phyloP scores from a whole-genome alignment of 2,113 vertebrate genomes.

The Otolemur garnettii region DNA sequence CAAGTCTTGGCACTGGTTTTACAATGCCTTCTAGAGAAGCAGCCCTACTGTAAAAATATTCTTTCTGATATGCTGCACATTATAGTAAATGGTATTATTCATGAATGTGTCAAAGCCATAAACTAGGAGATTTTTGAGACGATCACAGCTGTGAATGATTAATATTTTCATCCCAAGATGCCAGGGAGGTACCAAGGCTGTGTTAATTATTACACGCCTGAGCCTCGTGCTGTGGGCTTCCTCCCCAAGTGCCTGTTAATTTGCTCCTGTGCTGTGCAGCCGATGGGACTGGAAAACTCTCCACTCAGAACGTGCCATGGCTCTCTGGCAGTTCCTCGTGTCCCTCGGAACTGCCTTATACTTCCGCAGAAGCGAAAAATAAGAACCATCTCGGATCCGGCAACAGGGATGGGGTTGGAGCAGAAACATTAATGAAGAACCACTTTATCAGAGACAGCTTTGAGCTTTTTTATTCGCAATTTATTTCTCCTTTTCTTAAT shows the following conservation, averaged over 20 bases:
- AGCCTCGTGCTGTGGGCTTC: conserved; percentile 2
- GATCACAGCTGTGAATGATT: conserved; percentile 81
- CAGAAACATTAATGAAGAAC: background rate
- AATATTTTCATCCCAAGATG: conserved; percentile 79
- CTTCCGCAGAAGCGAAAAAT: background rate
- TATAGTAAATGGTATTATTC: conserved; percentile 77
- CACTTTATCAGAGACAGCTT: background rate
- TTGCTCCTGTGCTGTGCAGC: conserved; percentile 50
- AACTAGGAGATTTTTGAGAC: conserved; percentile 78
- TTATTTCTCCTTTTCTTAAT: background rate
- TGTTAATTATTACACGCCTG: conserved; percentile 76
- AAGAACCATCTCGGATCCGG: background rate
- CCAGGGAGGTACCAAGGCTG: conserved; percentile 68
- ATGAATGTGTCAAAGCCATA: conserved; percentile 79
- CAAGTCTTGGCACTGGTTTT: background rate
- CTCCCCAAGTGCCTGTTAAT: conserved; percentile 77
- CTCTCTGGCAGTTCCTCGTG: background rate
- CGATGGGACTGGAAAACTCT: background rate
- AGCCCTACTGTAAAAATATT: conserved; percentile 41
- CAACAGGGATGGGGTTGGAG: background rate
- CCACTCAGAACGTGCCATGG: background rate
- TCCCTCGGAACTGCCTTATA: background rate
- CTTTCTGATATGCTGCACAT: conserved; percentile 60
- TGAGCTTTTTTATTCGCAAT: background rate
- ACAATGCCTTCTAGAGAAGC: background rate